Evolutionary conservation across 2,113 vertebrate species (phyloP), one percentile per base, ranked within the genome.

Genomic region (Thunnus maccoyii): DNA sequence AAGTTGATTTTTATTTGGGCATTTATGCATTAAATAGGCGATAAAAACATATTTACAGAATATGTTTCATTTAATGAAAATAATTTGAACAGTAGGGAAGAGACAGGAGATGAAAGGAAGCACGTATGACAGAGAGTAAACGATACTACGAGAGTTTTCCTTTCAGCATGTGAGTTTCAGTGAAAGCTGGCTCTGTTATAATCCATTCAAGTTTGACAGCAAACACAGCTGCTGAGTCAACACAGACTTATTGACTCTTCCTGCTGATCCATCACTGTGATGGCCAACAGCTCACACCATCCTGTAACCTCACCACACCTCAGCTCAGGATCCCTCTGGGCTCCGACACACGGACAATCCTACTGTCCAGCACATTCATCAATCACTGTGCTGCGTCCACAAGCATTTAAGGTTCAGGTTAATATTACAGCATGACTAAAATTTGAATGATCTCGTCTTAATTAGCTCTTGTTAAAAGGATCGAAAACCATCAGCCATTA

Each of bases 161-260:
- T 10, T 36, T 71, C 10, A 8, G 36, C 57, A 48, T 20, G 44
- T 18, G 25, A 72, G 80, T 80, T 83, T 86, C 80, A 50, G 68
- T 65, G 67, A 17, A 25, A 66, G 51, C 50, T 61, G 3, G 0
- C 54, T 72, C 50, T 50, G 58, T 60, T 78, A 58, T 86, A 44
- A 74, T 80, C 30, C 72, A 8, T 74, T 86, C 80, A 15, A 47
- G 80, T 77, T 18, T 77, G 85, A 82, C 82, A 52, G 78, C 82
- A 87, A 84, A 87, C 77, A 85, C 25, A 69, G 47, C 36, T 70
- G 78, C 82, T 75, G 68, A 87, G 82, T 84, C 78, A 87, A 81
- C 73, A 79, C 0, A 0, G 1, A 20, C 72, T 2, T 68, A 27
- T 68, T 84, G 76, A 83, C 84, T 78, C 54, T 74, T 47, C 46